Conservation (phyloP, 2,797 vertebrate species). For the Falco biarmicus region DNA sequence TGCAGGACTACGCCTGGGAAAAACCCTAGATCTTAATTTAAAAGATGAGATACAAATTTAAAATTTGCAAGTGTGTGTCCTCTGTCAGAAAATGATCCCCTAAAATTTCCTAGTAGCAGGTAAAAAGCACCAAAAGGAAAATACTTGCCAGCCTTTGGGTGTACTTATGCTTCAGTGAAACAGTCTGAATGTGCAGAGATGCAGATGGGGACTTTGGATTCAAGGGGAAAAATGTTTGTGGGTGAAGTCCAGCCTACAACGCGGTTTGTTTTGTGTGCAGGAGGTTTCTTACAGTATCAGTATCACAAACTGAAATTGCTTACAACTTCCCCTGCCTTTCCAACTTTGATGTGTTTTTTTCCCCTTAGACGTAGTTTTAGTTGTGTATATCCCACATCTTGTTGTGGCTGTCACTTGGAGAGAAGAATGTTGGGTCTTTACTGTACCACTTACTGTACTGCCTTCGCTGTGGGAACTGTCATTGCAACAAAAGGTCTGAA, state of each 20-base stretch:
- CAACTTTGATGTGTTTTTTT: not conserved
- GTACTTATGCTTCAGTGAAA: not conserved
- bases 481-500: slow-evolving; percentile 20
- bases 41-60: not conserved
- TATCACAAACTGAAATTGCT: not conserved
- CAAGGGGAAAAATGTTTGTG: not conserved
- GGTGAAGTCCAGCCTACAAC: not conserved
- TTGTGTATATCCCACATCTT: not conserved
- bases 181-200: not conserved
- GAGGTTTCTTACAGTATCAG: slow-evolving; percentile 20
- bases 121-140: not conserved
- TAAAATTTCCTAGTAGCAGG: not conserved
- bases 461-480: slow-evolving; percentile 12
- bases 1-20: not conserved
- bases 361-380: not conserved
- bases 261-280: not conserved
- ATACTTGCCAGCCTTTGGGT: not conserved
- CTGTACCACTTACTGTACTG: not conserved
- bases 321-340: not conserved
- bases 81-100: not conserved
- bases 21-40: not conserved
- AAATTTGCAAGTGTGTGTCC: not conserved
- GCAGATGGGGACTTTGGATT: not conserved
- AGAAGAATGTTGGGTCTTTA: not conserved
- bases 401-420: not conserved